A percentile compares a stretch with the other conserved stretches of the same genome.
Conservation (phyloP, 2,797 vertebrate genomes). For the Echeneis naucrates region DNA sequence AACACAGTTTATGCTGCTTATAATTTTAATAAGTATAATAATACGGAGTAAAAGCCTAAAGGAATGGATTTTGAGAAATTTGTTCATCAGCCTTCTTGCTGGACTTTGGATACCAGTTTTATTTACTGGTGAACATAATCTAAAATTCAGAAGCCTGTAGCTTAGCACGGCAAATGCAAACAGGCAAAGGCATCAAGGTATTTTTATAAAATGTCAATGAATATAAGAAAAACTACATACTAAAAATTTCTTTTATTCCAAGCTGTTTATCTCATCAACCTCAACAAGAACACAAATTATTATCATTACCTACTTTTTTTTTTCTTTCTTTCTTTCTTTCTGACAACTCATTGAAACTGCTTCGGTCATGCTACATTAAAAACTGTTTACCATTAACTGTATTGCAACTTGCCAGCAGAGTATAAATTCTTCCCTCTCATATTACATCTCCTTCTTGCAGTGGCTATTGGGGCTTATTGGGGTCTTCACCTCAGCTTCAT, state of each 20-base stretch:
- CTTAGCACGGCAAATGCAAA: not conserved
- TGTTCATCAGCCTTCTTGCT: not conserved
- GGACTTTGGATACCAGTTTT: not conserved
- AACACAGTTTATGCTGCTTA: too few species aligned
- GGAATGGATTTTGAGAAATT: not conserved
- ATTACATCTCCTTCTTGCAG: constrained; percentile 78
- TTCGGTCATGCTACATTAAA: not conserved
- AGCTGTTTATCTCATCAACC: not conserved
- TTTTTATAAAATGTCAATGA: too few species aligned
- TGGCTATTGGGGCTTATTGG: constrained; percentile 83
- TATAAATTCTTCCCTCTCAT: constrained; percentile 35
- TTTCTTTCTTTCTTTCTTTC: not conserved
- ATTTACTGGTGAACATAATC: not conserved
- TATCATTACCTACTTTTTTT: not conserved
- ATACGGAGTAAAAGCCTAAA: not conserved
- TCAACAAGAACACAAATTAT: not conserved
- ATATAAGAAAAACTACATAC: too few species aligned
- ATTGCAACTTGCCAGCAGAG: not conserved
- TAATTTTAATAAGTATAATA: too few species aligned
- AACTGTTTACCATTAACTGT: constrained; percentile 18
- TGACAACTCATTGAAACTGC: constrained; percentile 2
- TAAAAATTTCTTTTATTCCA: too few species aligned
- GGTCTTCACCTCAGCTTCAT: constrained; percentile 83
- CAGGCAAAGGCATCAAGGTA: not conserved
- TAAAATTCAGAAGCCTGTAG: not conserved